Base-by-base conservation (phyloP, 2,797 vertebrate species). In the Gymnothorax javanicus region DNA sequence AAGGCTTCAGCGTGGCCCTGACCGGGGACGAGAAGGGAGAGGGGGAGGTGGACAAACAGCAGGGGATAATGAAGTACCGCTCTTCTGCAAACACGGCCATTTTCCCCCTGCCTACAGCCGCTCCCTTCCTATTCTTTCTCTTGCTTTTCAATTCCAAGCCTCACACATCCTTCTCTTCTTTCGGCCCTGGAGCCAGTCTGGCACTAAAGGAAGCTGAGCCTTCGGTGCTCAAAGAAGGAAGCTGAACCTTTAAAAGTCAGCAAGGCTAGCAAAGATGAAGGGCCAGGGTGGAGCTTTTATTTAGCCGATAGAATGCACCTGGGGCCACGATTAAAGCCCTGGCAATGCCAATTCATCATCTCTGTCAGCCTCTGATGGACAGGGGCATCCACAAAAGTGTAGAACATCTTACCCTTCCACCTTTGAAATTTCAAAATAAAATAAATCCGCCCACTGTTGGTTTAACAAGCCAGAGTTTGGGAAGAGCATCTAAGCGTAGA, bases 21-120 rank as follows among this genome's bases (percentile, higher is more conserved):
- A 15, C 67, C 71, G 0, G 27, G 17, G 6, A 2, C 11, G 69
- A 0, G 25, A 91, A 92, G 92, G 91, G 91, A 91, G 91, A 91
- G 58, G 88, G 84, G 92, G 94, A 57, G 88, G 84, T 91, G 94
- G 93, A 94, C 91, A 88, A 91, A 86, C 87, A 89, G 82, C 88
- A 91, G 93, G 87, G 93, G 93, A 95, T 96, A 95, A 95, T 92
- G 88, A 92, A 94, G 20, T 67, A 93, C 91, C 94, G 91, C 92
- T 94, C 91, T 94, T 95, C 94, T 91, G 93, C 92, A 91, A 93
- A 82, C 81, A 56, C 92, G 94, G 81, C 92, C 92, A 94, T 93
- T 93, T 93, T 92, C 91, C 91, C 91, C 82, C 84, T 33, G 23
- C 58, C 58, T 8, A 1, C 93, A 93, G 91, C 91, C 91, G 82